Conservation (phyloP, 2,113 vertebrate species). For the Dinomys branickii region DNA sequence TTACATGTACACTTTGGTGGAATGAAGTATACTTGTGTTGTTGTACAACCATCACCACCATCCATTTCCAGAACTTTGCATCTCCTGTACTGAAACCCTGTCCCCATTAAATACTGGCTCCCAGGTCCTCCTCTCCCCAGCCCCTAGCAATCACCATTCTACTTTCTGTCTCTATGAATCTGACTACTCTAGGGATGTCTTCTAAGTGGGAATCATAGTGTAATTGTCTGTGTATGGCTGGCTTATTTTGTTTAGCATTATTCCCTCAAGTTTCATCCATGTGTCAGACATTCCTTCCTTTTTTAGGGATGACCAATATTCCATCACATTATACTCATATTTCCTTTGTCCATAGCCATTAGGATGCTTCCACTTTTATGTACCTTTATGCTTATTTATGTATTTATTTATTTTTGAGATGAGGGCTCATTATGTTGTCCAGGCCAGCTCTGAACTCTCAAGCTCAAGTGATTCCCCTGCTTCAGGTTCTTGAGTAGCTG, state of each 20-base stretch:
- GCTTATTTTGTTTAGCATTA: not conserved
- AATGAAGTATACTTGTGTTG: not conserved
- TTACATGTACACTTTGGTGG: not conserved
- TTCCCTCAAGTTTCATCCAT: not conserved
- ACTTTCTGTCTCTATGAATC: not conserved
- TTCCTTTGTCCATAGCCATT: not conserved
- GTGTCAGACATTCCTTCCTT: not conserved
- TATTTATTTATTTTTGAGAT: not conserved
- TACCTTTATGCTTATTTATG: not conserved
- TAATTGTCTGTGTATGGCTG: not conserved
- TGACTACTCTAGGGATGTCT: not conserved
- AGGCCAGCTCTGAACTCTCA: not conserved
- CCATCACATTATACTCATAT: fast-evolving
- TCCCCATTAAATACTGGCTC: not conserved
- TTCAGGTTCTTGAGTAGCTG: not conserved
- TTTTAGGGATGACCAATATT: not conserved
- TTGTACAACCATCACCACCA: fast-evolving
- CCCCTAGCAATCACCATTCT: not conserved
- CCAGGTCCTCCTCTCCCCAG: not conserved
- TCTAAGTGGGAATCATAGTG: not conserved
- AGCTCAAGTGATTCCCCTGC: not conserved
- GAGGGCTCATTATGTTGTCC: not conserved
- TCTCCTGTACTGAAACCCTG: not conserved
- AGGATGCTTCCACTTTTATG: not conserved
- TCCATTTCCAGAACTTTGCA: not conserved